Evolutionary conservation across 2,888 invertebrate species (phyloP).

Genomic region (Fissipunctia ypsillon): DNA sequence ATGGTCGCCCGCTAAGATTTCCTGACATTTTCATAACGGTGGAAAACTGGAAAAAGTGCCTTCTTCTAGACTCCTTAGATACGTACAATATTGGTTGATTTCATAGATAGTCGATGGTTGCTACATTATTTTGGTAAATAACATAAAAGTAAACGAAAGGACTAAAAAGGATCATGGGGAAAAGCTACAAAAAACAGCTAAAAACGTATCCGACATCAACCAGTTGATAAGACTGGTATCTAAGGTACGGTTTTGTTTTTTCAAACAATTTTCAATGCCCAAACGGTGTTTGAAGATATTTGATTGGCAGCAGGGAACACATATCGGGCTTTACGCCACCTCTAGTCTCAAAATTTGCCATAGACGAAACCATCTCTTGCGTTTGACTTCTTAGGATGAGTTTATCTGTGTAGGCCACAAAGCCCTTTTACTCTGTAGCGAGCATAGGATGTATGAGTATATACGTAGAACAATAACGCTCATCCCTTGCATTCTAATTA

Average conservation of each 20-base stretch:
- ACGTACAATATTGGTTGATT: not conserved
- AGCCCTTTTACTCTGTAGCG: not conserved
- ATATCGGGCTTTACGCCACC: not conserved
- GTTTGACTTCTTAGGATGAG: not conserved
- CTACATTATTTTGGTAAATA: not conserved
- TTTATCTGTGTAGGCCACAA: not conserved
- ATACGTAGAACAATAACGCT: not conserved
- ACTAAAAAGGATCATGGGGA: not conserved
- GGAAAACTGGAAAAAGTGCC: constrained; percentile 1
- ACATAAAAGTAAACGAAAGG: not conserved
- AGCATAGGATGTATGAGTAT: not conserved
- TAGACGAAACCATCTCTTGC: too few species aligned
- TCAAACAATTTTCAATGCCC: not conserved
- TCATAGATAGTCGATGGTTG: not conserved
- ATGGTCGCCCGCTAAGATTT: constrained; percentile 25
- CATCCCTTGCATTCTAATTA: constrained; percentile 11
- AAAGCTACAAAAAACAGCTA: not conserved
- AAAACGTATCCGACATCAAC: not conserved
- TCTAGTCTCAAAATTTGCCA: not conserved
- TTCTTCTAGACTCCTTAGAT: too few species aligned
- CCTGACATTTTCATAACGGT: constrained; percentile 49
- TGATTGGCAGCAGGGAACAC: not conserved
- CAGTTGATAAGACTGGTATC: too few species aligned
- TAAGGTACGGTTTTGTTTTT: not conserved
- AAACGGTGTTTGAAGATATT: not conserved